These are phyloP conservation scores for Drepana falcataria DNA, from an alignment of 2,888 invertebrate species.

Conservation along the genomic window DNA sequence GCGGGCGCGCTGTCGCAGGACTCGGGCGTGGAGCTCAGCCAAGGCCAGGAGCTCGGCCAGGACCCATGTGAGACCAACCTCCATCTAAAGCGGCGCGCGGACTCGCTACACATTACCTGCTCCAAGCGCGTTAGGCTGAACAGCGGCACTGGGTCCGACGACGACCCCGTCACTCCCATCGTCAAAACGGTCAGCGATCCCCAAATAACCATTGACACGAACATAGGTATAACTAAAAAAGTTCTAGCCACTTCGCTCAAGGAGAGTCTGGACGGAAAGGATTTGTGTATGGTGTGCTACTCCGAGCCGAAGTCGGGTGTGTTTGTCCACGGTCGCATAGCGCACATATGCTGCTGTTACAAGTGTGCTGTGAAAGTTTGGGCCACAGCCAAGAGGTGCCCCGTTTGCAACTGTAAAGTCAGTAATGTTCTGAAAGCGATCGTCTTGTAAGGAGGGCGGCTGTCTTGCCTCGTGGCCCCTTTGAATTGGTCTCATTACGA, in stretches of 20 bases:
- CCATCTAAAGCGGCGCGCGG: conserved; percentile 8
- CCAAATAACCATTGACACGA: conserved; percentile 43
- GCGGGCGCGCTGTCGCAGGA: conserved; percentile 43
- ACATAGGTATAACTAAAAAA: conserved; percentile 29
- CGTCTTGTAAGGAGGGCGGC: conserved; percentile 46
- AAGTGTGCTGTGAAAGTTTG: conserved; percentile 83
- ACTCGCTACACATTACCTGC: conserved; percentile 17
- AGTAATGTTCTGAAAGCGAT: conserved; percentile 82
- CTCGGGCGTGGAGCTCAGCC: conserved; percentile 46
- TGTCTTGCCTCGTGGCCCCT: conserved; percentile 12
- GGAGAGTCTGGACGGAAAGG: conserved; percentile 40
- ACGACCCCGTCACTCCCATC: conserved; percentile 41
- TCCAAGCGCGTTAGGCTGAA: conserved; percentile 32
- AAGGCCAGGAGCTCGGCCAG: conserved; percentile 39
- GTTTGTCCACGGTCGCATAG: conserved; percentile 82
- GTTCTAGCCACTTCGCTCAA: conserved; percentile 37
- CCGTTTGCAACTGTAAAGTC: conserved; percentile 83
- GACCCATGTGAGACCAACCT: conserved; percentile 3
- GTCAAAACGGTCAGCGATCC: conserved; percentile 68
- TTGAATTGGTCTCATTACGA: neutral
- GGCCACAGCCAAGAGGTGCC: conserved; percentile 81
- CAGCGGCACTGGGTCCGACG: conserved; percentile 33
- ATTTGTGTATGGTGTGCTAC: conserved; percentile 81
- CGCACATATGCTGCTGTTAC: conserved; percentile 85
- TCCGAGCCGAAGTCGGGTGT: conserved; percentile 82